A percentile compares a stretch with the other conserved stretches of the same genome.
phyloP scores from a whole-genome alignment of 2,797 vertebrate species.

The Valencia hispanica region DNA sequence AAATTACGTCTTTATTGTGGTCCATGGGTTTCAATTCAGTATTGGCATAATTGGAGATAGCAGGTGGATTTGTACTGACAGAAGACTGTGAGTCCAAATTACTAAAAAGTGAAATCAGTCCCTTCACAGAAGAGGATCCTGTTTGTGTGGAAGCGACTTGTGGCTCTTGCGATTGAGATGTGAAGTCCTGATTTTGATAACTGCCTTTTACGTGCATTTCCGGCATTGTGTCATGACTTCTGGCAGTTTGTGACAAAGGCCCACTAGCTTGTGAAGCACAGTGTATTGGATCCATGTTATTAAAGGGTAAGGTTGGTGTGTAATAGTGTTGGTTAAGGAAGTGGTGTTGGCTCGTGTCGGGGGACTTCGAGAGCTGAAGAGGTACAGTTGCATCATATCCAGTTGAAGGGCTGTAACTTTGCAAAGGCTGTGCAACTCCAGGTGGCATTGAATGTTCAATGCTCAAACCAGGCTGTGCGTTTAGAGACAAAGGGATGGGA shows the following conservation, averaged over 20 bases:
- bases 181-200: slow-evolving; percentile 22
- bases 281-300: slow-evolving; percentile 30
- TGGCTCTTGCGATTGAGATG: slow-evolving; percentile 30
- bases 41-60: slow-evolving; percentile 7
- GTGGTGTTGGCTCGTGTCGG: slow-evolving; percentile 25
- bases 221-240: slow-evolving; percentile 15
- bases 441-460: slow-evolving; percentile 26
- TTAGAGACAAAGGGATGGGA: slow-evolving; percentile 18
- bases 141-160: slow-evolving; percentile 18
- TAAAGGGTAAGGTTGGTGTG: slow-evolving; percentile 18
- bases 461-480: slow-evolving; percentile 8
- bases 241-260: slow-evolving; percentile 22
- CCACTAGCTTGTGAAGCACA: slow-evolving; percentile 25
- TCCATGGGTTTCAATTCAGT: slow-evolving; percentile 25
- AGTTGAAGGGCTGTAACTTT: slow-evolving; percentile 2
- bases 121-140: slow-evolving; percentile 57
- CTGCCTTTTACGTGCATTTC: slow-evolving; percentile 8
- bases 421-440: slow-evolving; percentile 12
- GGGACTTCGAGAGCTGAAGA: slow-evolving; percentile 31
- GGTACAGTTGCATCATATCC: slow-evolving; percentile 21
- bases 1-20: slow-evolving; percentile 5
- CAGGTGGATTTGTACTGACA: slow-evolving; percentile 29
- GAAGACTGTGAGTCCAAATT: slow-evolving; percentile 34
- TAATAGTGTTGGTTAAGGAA: slow-evolving; percentile 34
- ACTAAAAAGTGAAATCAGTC: slow-evolving; percentile 73